Evolutionary conservation across 2,797 vertebrate genomes (phyloP).

Genomic region (Brachyrhaphis roseni): DNA sequence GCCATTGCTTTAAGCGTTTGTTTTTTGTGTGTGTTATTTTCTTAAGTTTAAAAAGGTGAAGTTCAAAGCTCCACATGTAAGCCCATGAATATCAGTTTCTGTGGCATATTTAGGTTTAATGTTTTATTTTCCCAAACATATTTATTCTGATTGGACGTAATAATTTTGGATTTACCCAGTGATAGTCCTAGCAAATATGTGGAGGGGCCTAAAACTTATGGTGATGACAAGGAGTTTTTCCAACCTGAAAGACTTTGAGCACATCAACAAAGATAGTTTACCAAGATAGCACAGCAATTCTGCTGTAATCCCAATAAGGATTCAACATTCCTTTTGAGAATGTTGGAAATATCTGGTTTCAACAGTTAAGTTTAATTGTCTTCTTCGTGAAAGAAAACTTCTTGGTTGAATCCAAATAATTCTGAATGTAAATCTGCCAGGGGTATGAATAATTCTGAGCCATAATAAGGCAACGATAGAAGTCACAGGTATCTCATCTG

Average conservation of each 20-base stretch:
- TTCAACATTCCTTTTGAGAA: not conserved
- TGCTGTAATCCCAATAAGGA: not conserved
- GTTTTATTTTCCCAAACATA: not conserved
- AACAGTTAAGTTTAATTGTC: not conserved
- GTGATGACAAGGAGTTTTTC: not conserved
- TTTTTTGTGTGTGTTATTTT: conserved; percentile 24
- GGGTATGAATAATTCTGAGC: not conserved
- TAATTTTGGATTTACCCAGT: not conserved
- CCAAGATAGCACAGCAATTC: not conserved
- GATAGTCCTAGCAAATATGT: not conserved
- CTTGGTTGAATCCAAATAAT: not conserved
- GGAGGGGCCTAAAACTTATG: not conserved
- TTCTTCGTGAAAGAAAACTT: not conserved
- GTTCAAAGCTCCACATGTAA: conserved; percentile 52
- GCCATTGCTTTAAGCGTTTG: conserved; percentile 45
- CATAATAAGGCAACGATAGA: conserved; percentile 20
- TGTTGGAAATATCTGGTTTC: not conserved
- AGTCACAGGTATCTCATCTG: conserved; percentile 11
- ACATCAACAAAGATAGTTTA: not conserved
- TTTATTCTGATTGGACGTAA: not conserved
- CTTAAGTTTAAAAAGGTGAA: conserved; percentile 21
- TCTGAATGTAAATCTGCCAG: not conserved
- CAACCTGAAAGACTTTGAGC: not conserved
- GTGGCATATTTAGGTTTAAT: not conserved
- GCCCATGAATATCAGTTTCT: not conserved